Conservation (phyloP, 2,888 invertebrate genomes). For the Oscheius sp. region DNA sequence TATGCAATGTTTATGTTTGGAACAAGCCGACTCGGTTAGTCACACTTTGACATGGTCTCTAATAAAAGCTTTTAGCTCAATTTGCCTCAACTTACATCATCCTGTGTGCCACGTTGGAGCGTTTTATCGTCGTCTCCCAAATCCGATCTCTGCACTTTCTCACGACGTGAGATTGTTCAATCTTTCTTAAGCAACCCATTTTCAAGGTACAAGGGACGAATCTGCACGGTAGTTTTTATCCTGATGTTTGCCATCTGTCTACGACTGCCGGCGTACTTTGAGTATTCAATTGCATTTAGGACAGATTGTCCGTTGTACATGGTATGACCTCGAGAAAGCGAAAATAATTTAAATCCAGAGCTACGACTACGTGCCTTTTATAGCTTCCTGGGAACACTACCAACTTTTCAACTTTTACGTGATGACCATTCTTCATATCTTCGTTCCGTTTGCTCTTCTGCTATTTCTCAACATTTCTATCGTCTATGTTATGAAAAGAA, state of each 20-base stretch:
- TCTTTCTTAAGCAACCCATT: neutral
- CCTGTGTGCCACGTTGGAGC: conserved; percentile 64
- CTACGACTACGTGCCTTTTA: conserved; percentile 60
- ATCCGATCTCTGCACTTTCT: conserved; percentile 57
- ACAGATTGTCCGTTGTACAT: conserved; percentile 59
- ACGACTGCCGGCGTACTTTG: conserved; percentile 64
- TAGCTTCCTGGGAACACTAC: conserved; percentile 57
- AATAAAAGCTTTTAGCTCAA: conserved; percentile 55
- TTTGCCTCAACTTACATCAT: conserved; percentile 69
- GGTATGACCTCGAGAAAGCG: conserved; percentile 32
- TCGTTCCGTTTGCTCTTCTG: conserved; percentile 62
- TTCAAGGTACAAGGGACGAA: conserved; percentile 56
- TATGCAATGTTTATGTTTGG: conserved; percentile 67
- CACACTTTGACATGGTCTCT: neutral
- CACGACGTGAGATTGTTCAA: conserved; percentile 50
- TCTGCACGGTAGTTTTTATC: conserved; percentile 45
- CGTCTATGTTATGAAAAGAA: conserved; percentile 59
- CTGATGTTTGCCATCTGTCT: conserved; percentile 50
- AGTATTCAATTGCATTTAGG: conserved; percentile 60
- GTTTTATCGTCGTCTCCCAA: conserved; percentile 65
- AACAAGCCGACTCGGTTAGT: conserved; percentile 58
- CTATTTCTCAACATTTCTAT: conserved; percentile 63
- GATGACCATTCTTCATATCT: conserved; percentile 60
- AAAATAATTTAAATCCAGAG: conserved; percentile 38
- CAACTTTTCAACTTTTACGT: conserved; percentile 67